Conservation (phyloP, 92 coral and sea anemone genomes). For the Pocillopora meandrina region DNA sequence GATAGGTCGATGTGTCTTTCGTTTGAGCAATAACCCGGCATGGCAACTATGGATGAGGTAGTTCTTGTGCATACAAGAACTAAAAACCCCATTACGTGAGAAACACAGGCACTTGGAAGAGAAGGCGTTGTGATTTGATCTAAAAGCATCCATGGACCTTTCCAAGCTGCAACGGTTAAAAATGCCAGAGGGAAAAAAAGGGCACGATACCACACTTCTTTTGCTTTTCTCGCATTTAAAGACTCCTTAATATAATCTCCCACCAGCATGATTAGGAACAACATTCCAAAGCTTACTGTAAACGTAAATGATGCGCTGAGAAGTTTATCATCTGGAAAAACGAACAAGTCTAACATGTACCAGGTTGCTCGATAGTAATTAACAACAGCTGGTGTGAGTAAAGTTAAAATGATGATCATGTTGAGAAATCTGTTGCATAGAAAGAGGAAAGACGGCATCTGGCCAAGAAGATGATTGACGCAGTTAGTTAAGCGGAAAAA, state of each 20-base stretch:
- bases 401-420: conserved; percentile 10
- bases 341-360: conserved; percentile 54
- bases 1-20: conserved; percentile 14
- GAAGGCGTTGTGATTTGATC: conserved; percentile 22
- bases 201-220: conserved; percentile 20
- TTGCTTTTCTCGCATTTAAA: conserved; percentile 5
- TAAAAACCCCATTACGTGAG: conserved; percentile 13
- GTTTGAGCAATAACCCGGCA: conserved; percentile 23
- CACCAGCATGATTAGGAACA: conserved; percentile 13
- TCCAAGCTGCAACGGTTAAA: conserved; percentile 56
- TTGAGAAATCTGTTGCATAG: conserved; percentile 4
- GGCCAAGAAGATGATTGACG: too few species aligned
- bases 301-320: conserved; percentile 38
- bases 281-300: conserved; percentile 10
- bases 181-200: conserved; percentile 39
- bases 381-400: conserved; percentile 50
- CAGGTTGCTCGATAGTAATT: conserved; percentile 73
- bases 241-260: conserved; percentile 25
- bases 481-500: too few species aligned
- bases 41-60: neutral
- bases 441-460: neutral
- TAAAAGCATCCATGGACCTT: conserved; percentile 66
- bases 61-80: neutral
- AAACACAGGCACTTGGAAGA: conserved; percentile 5
- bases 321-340: conserved; percentile 36